Percentiles rank a stretch among this genome's conserved stretches.
Evolutionary conservation across 2,113 vertebrate species (phyloP).

Genomic region (Hassar affinis): DNA sequence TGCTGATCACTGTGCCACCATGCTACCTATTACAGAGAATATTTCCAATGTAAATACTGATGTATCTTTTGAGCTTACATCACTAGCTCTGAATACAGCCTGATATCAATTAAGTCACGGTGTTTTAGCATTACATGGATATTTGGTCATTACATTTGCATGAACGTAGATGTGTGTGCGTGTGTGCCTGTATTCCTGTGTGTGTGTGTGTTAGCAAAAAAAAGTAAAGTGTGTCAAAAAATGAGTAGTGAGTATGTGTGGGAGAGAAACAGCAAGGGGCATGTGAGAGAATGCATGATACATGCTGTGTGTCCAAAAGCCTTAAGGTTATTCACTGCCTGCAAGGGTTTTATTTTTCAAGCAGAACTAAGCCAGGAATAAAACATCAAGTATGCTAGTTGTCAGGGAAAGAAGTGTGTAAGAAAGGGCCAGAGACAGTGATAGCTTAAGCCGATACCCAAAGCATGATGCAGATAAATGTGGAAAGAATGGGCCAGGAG

Average conservation of each 20-base stretch:
- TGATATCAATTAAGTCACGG: neutral
- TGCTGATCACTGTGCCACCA: neutral
- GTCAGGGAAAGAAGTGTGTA: constrained; percentile 31
- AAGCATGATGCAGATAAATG: constrained; percentile 13
- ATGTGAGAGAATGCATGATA: constrained; percentile 28
- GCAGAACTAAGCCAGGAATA: constrained; percentile 47
- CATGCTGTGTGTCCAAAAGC: constrained; percentile 33
- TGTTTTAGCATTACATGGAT: neutral
- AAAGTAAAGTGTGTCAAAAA: neutral
- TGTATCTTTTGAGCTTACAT: neutral
- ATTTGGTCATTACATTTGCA: too few species aligned
- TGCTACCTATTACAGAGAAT: neutral
- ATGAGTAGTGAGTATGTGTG: neutral
- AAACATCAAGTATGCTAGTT: constrained; percentile 45
- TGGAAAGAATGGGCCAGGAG: neutral
- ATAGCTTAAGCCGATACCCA: neutral
- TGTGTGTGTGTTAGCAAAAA: neutral
- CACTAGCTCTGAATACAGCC: neutral
- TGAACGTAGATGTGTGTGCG: neutral
- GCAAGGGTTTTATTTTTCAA: constrained; percentile 30
- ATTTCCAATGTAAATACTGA: neutral
- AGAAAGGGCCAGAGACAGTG: constrained; percentile 2
- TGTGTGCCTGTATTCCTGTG: neutral
- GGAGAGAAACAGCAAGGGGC: neutral
- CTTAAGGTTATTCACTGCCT: constrained; percentile 46